Evolutionary conservation across 2,888 invertebrate species (phyloP).

Genomic region (Ennomos fuscantarius): DNA sequence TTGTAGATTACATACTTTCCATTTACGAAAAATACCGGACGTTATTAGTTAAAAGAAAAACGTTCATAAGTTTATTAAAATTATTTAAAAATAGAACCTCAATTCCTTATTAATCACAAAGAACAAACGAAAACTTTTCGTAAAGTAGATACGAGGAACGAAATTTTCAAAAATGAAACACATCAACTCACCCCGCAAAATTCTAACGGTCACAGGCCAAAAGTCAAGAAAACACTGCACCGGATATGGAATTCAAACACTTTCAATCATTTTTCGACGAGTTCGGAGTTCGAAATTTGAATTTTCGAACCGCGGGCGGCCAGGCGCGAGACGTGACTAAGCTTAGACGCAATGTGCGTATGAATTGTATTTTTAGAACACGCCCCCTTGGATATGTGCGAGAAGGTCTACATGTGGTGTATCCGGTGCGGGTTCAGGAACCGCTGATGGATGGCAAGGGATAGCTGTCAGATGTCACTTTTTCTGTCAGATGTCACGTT

Average conservation of each 20-base stretch:
- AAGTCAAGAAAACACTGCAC: slow-evolving; percentile 22
- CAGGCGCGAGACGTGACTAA: slow-evolving; percentile 69
- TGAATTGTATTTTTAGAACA: slow-evolving; percentile 78
- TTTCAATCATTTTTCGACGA: slow-evolving; percentile 40
- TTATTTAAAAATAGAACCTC: too few relatives aligned
- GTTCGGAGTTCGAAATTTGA: slow-evolving; percentile 36
- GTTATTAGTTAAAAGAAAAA: too few relatives aligned
- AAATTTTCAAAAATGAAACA: slow-evolving; percentile 24
- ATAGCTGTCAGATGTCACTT: slow-evolving; percentile 32
- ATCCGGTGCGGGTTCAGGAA: slow-evolving; percentile 69
- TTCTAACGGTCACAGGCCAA: slow-evolving; percentile 19
- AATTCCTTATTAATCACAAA: too few relatives aligned
- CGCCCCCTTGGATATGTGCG: slow-evolving; percentile 74
- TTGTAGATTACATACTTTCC: background rate
- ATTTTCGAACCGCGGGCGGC: slow-evolving; percentile 49
- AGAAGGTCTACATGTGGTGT: slow-evolving; percentile 49
- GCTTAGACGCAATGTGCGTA: slow-evolving; percentile 57
- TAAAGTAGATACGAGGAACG: background rate
- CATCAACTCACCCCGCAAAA: slow-evolving; percentile 29
- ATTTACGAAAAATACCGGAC: background rate
- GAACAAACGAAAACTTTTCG: too few relatives aligned
- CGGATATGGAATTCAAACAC: slow-evolving; percentile 38
- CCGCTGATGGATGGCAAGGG: slow-evolving; percentile 41
- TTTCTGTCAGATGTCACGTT: slow-evolving; percentile 27
- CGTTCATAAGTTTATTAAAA: too few relatives aligned